phyloP scores from a whole-genome alignment of 2,113 vertebrate genomes.

The Chrysochloris asiatica region DNA sequence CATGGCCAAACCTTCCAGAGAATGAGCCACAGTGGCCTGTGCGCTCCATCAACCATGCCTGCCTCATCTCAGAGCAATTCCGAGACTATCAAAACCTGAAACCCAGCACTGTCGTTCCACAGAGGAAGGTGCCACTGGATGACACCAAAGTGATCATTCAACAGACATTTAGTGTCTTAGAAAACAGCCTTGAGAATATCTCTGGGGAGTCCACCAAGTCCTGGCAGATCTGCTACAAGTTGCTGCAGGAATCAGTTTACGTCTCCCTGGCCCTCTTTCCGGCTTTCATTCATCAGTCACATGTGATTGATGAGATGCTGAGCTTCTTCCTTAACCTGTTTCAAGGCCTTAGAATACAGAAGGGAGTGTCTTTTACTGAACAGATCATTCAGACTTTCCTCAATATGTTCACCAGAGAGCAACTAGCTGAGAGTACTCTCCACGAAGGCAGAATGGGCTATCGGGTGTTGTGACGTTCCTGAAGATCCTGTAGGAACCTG shows the following conservation, averaged over 20 bases:
- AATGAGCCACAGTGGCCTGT: conserved; percentile 95
- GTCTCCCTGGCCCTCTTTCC: conserved; percentile 97
- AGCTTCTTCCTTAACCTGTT: conserved; percentile 98
- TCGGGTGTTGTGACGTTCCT: conserved; percentile 97
- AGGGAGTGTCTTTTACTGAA: conserved; percentile 98
- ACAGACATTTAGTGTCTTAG: conserved; percentile 94
- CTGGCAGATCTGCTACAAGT: conserved; percentile 98
- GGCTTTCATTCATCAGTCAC: conserved; percentile 98
- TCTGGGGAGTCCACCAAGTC: conserved; percentile 98
- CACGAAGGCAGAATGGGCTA: conserved; percentile 97
- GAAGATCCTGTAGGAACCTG: conserved; percentile 97
- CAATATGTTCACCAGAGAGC: conserved; percentile 99
- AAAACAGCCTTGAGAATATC: conserved; percentile 95
- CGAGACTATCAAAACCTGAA: conserved; percentile 92
- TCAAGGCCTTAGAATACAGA: conserved; percentile 96
- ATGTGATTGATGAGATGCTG: conserved; percentile 98
- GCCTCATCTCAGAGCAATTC: conserved; percentile 92
- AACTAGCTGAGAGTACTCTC: conserved; percentile 96
- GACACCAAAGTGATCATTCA: conserved; percentile 93
- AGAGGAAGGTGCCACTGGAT: conserved; percentile 88
- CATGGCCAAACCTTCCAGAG: conserved; percentile 95
- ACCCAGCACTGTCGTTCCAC: conserved; percentile 85
- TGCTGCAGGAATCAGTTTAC: conserved; percentile 97
- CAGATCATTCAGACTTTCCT: conserved; percentile 99
- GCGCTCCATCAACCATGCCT: conserved; percentile 94